These are phyloP conservation scores for Drosophila kurseongensis DNA, from an alignment of 1,140 invertebrate genomes.

Conservation along the genomic window DNA sequence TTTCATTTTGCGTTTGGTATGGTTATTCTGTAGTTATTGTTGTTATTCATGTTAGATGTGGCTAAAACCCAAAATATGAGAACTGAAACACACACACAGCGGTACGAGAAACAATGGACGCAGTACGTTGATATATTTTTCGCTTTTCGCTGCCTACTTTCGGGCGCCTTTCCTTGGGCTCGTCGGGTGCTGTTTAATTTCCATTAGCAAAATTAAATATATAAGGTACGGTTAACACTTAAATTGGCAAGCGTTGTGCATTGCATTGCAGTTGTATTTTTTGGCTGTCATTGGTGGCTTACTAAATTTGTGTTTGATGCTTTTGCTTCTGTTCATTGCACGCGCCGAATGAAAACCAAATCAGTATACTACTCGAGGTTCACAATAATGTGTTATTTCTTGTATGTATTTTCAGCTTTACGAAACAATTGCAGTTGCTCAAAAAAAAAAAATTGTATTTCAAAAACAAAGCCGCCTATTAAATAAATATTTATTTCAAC, in stretches of 20 bases:
- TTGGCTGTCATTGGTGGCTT: slow-evolving; percentile 18
- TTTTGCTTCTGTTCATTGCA: slow-evolving; percentile 63
- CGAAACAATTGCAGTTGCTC: slow-evolving; percentile 44
- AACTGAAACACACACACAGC: slow-evolving; percentile 63
- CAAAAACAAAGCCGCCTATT: slow-evolving; percentile 19
- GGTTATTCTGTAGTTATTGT: slow-evolving; percentile 43
- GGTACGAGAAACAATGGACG: slow-evolving; percentile 31
- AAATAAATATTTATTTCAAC: slow-evolving; percentile 25
- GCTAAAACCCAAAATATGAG: slow-evolving; percentile 58
- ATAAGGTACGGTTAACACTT: slow-evolving; percentile 49
- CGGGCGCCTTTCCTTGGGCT: slow-evolving; percentile 6
- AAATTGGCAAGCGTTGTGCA: slow-evolving; percentile 50
- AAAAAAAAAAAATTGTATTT: background rate
- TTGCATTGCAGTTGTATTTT: slow-evolving; percentile 34
- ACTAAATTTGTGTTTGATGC: slow-evolving; percentile 55
- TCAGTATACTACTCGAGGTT: slow-evolving; percentile 64
- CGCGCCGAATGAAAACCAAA: slow-evolving; percentile 84
- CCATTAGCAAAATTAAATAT: slow-evolving; percentile 73
- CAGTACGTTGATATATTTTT: slow-evolving; percentile 35
- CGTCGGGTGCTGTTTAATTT: slow-evolving; percentile 60
- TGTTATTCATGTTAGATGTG: slow-evolving; percentile 41
- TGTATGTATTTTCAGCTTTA: slow-evolving; percentile 33
- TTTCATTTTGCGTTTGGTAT: slow-evolving; percentile 50
- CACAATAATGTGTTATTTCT: slow-evolving; percentile 25
- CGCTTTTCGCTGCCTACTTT: slow-evolving; percentile 37